Conservation (phyloP, 2,113 vertebrate species). For the Nothobranchius kuhntae region DNA sequence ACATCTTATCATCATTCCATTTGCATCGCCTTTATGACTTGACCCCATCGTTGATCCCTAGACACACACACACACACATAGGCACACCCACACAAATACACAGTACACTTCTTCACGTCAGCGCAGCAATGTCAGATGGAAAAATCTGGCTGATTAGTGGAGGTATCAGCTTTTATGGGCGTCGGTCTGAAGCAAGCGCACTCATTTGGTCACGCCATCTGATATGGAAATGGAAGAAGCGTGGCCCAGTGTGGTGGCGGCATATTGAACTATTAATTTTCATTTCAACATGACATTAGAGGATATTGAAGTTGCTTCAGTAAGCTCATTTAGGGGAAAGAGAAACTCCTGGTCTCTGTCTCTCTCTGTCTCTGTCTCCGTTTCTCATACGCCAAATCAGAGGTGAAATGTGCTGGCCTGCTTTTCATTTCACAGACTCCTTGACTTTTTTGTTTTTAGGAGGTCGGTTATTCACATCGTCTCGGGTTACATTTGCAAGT, state of each 20-base stretch:
- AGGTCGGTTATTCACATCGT: slow-evolving; percentile 41
- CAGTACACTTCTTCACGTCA: slow-evolving; percentile 32
- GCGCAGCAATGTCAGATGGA: slow-evolving; percentile 67
- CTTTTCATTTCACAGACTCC: slow-evolving; percentile 66
- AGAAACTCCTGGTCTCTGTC: slow-evolving; percentile 60
- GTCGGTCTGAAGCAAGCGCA: slow-evolving; percentile 63
- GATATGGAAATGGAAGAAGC: slow-evolving; percentile 79
- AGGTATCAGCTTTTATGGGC: slow-evolving; percentile 79
- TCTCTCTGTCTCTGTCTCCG: slow-evolving; percentile 31
- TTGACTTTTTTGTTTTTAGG: slow-evolving; percentile 34
- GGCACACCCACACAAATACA: slow-evolving; percentile 5
- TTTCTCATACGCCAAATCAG: slow-evolving; percentile 60
- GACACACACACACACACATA: slow-evolving; percentile 7
- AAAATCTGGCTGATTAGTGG: slow-evolving; percentile 79
- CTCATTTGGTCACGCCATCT: slow-evolving; percentile 83
- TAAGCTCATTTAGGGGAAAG: slow-evolving; percentile 70
- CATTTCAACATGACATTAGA: slow-evolving; percentile 82
- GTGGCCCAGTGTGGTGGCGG: slow-evolving; percentile 65
- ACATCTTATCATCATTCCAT: slow-evolving; percentile 48
- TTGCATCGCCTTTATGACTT: slow-evolving; percentile 52
- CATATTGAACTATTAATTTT: slow-evolving; percentile 81
- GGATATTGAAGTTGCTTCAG: slow-evolving; percentile 80
- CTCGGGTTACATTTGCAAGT: slow-evolving; percentile 47
- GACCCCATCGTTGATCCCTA: slow-evolving; percentile 49
- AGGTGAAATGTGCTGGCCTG: slow-evolving; percentile 64